These are phyloP conservation scores for Pelmatolapia mariae DNA, from an alignment of 2,113 vertebrate species.

Conservation along the genomic window DNA sequence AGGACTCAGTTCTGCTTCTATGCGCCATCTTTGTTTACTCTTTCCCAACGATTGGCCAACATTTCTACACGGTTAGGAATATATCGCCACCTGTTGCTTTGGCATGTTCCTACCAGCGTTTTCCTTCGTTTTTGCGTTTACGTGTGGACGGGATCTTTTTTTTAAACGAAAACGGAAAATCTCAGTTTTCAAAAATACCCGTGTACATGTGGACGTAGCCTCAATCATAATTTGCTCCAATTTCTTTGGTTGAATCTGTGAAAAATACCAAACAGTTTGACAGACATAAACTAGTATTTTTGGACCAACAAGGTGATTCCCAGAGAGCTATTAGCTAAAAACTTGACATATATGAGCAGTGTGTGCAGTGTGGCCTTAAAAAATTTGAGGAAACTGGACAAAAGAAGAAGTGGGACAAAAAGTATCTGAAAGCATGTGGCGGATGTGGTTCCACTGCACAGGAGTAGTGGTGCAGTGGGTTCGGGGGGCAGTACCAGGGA, in stretches of 20 bases:
- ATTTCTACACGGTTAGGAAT: background rate
- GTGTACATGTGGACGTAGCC: background rate
- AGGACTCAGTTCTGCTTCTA: fast-evolving
- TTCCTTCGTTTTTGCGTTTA: background rate
- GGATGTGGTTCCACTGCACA: background rate
- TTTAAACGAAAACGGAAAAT: fast-evolving
- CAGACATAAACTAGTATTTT: background rate
- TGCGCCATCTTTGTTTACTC: background rate
- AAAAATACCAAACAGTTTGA: background rate
- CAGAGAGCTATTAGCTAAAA: background rate
- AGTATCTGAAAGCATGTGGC: background rate
- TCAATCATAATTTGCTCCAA: background rate
- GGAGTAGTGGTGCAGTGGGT: background rate
- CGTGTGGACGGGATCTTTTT: background rate
- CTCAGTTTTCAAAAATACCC: background rate
- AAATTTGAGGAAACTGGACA: background rate
- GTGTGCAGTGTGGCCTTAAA: background rate
- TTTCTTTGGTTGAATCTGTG: background rate
- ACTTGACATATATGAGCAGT: background rate
- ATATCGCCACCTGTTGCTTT: fast-evolving
- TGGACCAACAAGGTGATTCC: background rate
- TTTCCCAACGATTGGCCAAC: background rate
- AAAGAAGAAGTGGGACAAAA: background rate
- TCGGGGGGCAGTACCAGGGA: background rate
- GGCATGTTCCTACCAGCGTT: fast-evolving